These are phyloP conservation scores for Halcyon leucocephala DNA, from an alignment of 2,797 vertebrate genomes.

Conservation along the genomic window DNA sequence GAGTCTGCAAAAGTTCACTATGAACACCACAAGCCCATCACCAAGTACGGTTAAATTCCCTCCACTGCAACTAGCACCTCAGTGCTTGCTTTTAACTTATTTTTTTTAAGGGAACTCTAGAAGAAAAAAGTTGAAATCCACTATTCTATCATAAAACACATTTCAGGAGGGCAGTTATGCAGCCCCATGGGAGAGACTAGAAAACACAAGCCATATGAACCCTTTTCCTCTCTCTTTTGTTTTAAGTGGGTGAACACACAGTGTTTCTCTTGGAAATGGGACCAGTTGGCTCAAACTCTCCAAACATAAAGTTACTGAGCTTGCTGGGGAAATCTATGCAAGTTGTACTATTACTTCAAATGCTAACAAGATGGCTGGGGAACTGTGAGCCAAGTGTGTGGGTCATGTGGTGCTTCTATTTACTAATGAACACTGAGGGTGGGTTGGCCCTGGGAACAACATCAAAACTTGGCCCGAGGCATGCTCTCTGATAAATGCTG, in stretches of 20 bases:
- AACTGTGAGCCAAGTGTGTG: slow-evolving; percentile 17
- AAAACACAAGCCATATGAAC: neutral
- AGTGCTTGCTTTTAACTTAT: neutral
- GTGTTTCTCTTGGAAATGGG: slow-evolving; percentile 48
- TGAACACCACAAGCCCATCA: neutral
- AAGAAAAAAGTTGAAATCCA: neutral
- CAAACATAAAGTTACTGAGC: slow-evolving; percentile 34
- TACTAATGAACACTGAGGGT: slow-evolving; percentile 41
- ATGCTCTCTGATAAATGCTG: neutral
- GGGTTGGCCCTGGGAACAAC: slow-evolving; percentile 22
- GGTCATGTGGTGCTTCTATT: slow-evolving; percentile 41
- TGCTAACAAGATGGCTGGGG: slow-evolving; percentile 43
- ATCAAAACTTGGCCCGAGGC: slow-evolving; percentile 23
- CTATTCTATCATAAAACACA: neutral
- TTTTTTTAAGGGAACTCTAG: neutral
- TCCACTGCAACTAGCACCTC: neutral
- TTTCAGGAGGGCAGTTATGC: neutral
- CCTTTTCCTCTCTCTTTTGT: neutral
- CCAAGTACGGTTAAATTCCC: neutral
- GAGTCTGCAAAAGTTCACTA: neutral
- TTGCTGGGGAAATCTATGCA: slow-evolving; percentile 31
- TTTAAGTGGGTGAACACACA: neutral
- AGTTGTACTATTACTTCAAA: slow-evolving; percentile 27
- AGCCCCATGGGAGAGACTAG: neutral
- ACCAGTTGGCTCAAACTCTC: slow-evolving; percentile 20